Base-by-base conservation (phyloP, 2,113 vertebrate species). In the Verasper variegatus region DNA sequence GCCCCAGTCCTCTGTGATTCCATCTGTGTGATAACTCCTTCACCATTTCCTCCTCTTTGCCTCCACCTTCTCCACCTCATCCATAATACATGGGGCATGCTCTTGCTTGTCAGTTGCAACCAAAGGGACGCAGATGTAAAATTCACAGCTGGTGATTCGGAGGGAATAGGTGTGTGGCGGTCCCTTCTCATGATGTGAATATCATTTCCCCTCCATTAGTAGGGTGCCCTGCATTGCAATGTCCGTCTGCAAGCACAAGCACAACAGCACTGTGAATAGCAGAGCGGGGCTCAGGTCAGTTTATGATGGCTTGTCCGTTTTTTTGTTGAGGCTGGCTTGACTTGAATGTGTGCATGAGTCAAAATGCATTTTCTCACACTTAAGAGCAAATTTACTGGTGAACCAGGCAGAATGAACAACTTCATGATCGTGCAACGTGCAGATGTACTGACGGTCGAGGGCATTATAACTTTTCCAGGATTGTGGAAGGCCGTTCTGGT, bases 1-100 rank as follows among this genome's bases (percentile, higher is more conserved):
- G 6, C 59, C 4, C 57, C 1, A 11, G 51, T 77, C 49, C 21
- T 67, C 68, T 45, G 24, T 2, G 3, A 45, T 63, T 74, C 68
- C 49, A 74, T 81, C 74, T 79, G 70, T 31, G 58, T 57, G 78
- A 82, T 76, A 76, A 82, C 73, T 77, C 60, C 66, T 69, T 79
- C 17, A 42, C 62, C 71, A 61, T 54, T 61, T 54, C 62, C 58
- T 66, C 24, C 68, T 65, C 63, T 54, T 21, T 12, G 26, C 55
- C 61, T 56, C 58, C 61, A 69, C 58, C 62, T 24, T 74, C 55
- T 75, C 49, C 60, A 63, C 13, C 77, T 88, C 84, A 87, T 89
- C 67, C 75, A 89, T 91, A 86, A 87, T 66, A 77, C 86, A 89
- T 83, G 74, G 6, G 20, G 7, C 2, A 0, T 3, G 10, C 58